Evolutionary conservation across 1,140 invertebrate species (phyloP).

Genomic region (Oedothorax gibbosus): DNA sequence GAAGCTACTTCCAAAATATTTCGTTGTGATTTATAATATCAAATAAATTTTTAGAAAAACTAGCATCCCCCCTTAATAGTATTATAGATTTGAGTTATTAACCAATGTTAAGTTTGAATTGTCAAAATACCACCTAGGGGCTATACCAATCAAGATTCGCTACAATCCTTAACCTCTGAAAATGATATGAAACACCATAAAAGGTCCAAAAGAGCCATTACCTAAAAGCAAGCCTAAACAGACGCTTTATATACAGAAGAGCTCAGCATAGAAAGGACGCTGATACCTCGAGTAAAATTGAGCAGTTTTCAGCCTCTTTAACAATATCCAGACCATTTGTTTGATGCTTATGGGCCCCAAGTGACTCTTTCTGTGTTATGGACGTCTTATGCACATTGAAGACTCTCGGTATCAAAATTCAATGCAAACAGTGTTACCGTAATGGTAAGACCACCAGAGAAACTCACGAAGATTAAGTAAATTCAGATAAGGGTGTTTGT

Average conservation of each 20-base stretch:
- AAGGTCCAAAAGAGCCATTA: constrained; percentile 45
- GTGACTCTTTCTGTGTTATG: constrained; percentile 39
- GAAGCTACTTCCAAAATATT: no score
- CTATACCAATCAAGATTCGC: constrained; percentile 36
- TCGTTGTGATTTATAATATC: no score
- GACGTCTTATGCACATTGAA: constrained; percentile 26
- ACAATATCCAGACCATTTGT: constrained; percentile 50
- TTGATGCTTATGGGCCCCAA: constrained; percentile 46
- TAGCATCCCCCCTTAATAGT: no score
- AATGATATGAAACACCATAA: constrained; percentile 45
- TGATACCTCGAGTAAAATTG: constrained; percentile 41
- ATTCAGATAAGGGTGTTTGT: constrained; percentile 36
- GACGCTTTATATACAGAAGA: constrained; percentile 54
- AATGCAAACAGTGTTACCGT: constrained; percentile 38
- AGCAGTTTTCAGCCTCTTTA: constrained; percentile 47
- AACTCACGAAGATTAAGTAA: constrained; percentile 40
- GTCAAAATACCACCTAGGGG: neutral
- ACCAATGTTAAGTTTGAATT: neutral
- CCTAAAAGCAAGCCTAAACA: constrained; percentile 38
- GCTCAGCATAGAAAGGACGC: constrained; percentile 8
- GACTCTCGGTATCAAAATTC: constrained; percentile 38
- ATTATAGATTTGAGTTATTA: neutral
- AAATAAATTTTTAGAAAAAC: no score
- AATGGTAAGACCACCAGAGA: constrained; percentile 28
- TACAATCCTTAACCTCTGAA: constrained; percentile 49